Percentiles rank a stretch among this genome's conserved stretches.
phyloP scores from a whole-genome alignment of 2,113 vertebrate genomes.

The Muscicapa adusta region DNA sequence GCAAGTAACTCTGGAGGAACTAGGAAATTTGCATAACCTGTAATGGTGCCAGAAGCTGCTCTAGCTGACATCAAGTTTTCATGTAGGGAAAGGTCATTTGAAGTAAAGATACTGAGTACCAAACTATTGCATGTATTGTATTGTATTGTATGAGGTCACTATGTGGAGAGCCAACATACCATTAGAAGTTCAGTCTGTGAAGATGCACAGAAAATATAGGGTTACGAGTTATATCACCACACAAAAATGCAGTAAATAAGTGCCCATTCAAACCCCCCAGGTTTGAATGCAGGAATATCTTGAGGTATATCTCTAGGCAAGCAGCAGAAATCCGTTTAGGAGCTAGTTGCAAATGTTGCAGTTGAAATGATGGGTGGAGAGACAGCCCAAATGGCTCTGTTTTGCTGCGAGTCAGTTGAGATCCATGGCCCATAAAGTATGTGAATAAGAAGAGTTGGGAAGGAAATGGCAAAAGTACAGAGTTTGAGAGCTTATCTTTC shows the following conservation, averaged over 20 bases:
- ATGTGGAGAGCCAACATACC: not conserved
- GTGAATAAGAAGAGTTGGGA: not conserved
- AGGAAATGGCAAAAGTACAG: not conserved
- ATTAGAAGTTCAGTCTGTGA: not conserved
- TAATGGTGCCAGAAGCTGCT: not conserved
- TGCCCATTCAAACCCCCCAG: not conserved
- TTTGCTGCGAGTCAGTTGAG: not conserved
- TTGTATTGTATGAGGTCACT: not conserved
- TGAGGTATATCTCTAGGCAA: not conserved
- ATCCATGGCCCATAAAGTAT: not conserved
- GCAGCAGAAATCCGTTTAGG: not conserved
- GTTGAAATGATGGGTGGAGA: not conserved
- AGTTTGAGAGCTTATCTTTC: not conserved
- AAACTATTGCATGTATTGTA: accelerated
- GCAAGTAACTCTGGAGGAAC: not conserved
- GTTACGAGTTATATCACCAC: not conserved
- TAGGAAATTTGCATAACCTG: not conserved
- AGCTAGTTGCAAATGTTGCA: not conserved
- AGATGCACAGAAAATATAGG: not conserved
- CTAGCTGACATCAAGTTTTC: not conserved
- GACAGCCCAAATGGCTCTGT: not conserved
- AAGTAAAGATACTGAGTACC: not conserved
- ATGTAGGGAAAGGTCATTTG: not conserved
- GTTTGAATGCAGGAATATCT: not conserved
- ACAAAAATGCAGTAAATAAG: not conserved